Base-by-base conservation (phyloP, 37 sponge, comb jelly and placozoan species). In the Haliclona indistincta region DNA sequence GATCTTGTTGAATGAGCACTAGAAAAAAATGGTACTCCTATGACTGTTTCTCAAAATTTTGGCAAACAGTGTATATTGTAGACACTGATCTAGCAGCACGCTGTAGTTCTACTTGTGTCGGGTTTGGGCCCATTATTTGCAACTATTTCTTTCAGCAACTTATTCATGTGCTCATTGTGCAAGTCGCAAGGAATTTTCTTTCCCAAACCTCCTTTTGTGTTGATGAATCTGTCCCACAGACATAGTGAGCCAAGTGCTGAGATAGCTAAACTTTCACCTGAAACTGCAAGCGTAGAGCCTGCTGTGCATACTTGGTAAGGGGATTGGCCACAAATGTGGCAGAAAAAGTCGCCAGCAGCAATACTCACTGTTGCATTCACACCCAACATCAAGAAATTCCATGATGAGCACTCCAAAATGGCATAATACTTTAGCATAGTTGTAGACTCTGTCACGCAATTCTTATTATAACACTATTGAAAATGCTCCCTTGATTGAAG, bases 271-370 rank as follows among this genome's bases (percentile, higher is more conserved):
- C 49, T 17, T 8, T 17, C 8, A 61, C 37, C 32, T 77, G 70
- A 54, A 84, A 58, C 45, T 76, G 70, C 34, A 84, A 43, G 22
- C 52, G 2, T 20, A 84, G 36, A 3, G 85, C 85, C 42, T 84
- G 71, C 11, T 76, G 49, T 47, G 13, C 13, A 47, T 47, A 47
- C 13, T 47, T 47, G 13, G 13, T 13, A 17, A 8, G 8, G 13
- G 8, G 8, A 13, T 8, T 23, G 61, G 70, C 71, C 33, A 40
- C 20, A 47, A 77, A 29, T 77, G 78, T 39, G 40, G 70, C 23
- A 84, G 32, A n/a, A 84, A 81, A 11, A 76, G 4, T 33, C 39
- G 52, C 85, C 85, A 84, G 45, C 78, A 84, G 4, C 71, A 38
- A 28, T 54, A 30, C 44, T 68, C 64, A 35, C 71, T 71, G 68